phyloP scores from a whole-genome alignment of 1,140 invertebrate genomes.

The Drosophila subpulchrella region DNA sequence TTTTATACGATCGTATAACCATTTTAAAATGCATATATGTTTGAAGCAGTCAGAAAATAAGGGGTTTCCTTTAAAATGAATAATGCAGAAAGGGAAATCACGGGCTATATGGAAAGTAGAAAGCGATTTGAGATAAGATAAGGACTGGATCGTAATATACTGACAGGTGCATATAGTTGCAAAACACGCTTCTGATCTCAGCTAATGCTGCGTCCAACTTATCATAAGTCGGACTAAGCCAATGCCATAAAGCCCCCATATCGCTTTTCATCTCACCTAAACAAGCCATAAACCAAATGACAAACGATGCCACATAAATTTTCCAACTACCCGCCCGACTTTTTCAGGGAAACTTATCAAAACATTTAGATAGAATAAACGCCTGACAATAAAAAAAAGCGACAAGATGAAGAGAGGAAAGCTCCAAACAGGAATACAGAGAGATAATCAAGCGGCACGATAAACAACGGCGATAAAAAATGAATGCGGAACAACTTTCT shows the following conservation, averaged over 20 bases:
- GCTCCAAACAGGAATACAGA: slow-evolving; percentile 25
- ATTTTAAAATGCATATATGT: not conserved
- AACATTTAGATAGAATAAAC: slow-evolving; percentile 82
- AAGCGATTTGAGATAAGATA: slow-evolving; percentile 27
- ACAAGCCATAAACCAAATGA: slow-evolving; percentile 81
- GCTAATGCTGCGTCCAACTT: slow-evolving; percentile 5
- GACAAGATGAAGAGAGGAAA: slow-evolving; percentile 63
- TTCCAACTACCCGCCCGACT: slow-evolving; percentile 38
- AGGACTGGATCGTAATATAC: not conserved
- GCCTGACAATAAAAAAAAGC: slow-evolving; percentile 65
- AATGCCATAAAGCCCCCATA: slow-evolving; percentile 35
- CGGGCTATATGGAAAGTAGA: slow-evolving; percentile 18
- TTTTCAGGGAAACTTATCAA: slow-evolving; percentile 71
- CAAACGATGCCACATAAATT: slow-evolving; percentile 78
- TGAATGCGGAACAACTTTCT: slow-evolving; percentile 82
- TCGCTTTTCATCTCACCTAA: slow-evolving; percentile 54
- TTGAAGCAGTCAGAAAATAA: not conserved
- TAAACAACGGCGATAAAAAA: slow-evolving; percentile 79
- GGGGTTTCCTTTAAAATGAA: not conserved
- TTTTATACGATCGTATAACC: not conserved
- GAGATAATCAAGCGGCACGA: slow-evolving; percentile 71
- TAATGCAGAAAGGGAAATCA: slow-evolving; percentile 6
- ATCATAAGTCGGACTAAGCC: slow-evolving; percentile 3
- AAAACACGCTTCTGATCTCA: slow-evolving; percentile 3
- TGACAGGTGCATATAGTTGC: slow-evolving; percentile 10